Base-by-base conservation (phyloP, 2,113 vertebrate genomes). In the Ariopsis seemanni region DNA sequence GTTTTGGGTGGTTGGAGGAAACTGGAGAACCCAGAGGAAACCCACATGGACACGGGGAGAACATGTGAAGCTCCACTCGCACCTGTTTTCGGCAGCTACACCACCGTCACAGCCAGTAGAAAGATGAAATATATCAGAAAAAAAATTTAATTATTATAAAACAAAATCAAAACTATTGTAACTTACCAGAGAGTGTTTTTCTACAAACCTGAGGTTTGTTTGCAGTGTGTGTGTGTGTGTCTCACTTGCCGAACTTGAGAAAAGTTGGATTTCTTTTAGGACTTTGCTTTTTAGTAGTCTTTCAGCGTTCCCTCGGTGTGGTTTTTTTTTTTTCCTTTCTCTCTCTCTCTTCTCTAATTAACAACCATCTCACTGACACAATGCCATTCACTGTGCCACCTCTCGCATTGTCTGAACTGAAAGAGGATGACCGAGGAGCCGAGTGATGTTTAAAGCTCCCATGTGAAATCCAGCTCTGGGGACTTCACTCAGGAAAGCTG, bases 351-450 rank as follows among this genome's bases (percentile, higher is more conserved):
- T 86, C 63, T 63, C 84, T 89, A 89, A 90, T 90, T 90, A 90
- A 90, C 65, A 90, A 89, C 85, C 89, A 90, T 89, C 78, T 89
- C 89, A 89, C 87, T 85, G 48, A 57, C 86, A 90, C 89, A 90
- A 89, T 90, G 79, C 63, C 82, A 57, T 89, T 74, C 88, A 85
- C 87, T 89, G 86, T 85, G 80, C 85, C 89, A 87, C 89, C 89
- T 85, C 89, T 71, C n/a, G 77, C 86, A 90, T 90, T 90, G 89
- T 90, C 53, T 82, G 67, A 90, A 90, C 84, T 30, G 89, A 88
- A 34, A 65, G 82, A 69, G 72, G 74, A 67, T 60, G 82, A 52
- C 81, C 18, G 62, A 60, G 52, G 62, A 79, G 75, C 12, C 34
- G 63, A 84, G n/a, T 20, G 20, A 69, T 42, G 65, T 87, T 83